Evolutionary conservation across 2,797 vertebrate genomes (phyloP).

Genomic region (Pipistrellus pipistrellus): DNA sequence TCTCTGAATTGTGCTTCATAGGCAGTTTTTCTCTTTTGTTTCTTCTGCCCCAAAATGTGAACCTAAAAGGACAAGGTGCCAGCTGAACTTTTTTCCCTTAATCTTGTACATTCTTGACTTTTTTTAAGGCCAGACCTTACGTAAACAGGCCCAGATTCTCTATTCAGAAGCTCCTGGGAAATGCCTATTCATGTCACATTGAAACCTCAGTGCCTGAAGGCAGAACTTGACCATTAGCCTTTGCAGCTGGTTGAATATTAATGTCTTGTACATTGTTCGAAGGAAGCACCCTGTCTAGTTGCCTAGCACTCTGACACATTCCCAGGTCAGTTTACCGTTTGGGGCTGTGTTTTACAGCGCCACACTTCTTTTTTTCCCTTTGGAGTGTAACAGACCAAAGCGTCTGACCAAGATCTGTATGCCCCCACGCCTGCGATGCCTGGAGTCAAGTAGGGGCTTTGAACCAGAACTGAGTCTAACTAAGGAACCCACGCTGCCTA

Average conservation of each 20-base stretch:
- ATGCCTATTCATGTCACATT: conserved; percentile 55
- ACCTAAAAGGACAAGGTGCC: conserved; percentile 1
- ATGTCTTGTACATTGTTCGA: conserved; percentile 73
- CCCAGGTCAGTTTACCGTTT: conserved; percentile 50
- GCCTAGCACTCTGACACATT: conserved; percentile 61
- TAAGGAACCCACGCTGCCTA: not conserved
- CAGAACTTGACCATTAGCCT: conserved; percentile 66
- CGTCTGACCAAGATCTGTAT: not conserved
- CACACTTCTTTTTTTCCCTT: conserved; percentile 25
- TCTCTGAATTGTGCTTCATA: conserved; percentile 47
- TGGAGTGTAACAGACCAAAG: conserved; percentile 30
- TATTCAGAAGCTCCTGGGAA: conserved; percentile 74
- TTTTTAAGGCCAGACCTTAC: conserved; percentile 52
- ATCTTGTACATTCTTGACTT: conserved; percentile 68
- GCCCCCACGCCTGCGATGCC: not conserved
- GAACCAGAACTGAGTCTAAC: conserved; percentile 19
- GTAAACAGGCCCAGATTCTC: conserved; percentile 67
- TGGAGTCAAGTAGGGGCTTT: not conserved
- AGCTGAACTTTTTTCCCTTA: conserved; percentile 42
- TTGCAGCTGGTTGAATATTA: conserved; percentile 74
- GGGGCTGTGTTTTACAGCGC: conserved; percentile 36
- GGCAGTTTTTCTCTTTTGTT: conserved; percentile 37
- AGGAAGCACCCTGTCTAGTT: conserved; percentile 65
- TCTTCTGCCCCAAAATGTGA: not conserved
- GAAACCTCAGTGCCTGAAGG: conserved; percentile 64